Base-by-base conservation (phyloP, 2,888 invertebrate genomes). In the Xestoiulus laeticollis region DNA sequence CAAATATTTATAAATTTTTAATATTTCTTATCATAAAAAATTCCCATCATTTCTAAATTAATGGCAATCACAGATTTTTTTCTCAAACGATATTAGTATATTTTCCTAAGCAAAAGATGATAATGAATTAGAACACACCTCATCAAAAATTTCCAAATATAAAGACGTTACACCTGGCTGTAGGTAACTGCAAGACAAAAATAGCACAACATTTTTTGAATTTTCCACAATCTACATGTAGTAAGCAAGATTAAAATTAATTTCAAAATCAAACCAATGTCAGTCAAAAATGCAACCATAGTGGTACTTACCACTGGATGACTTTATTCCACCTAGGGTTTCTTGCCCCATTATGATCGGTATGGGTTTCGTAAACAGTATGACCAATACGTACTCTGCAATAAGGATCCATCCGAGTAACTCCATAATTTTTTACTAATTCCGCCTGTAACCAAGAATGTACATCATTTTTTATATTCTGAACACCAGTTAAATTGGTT, bases 291-390 rank as follows among this genome's bases (percentile, higher is more conserved):
- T 53, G 38, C 33, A 86, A 85, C n/a, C n/a, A n/a, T 22, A 86
- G 38, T 6, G 3, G 6, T 38, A 85, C 59, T 92, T 93, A 97
- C 96, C 96, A 96, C 91, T 97, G 96, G 90, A 99, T 95, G 87
- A 96, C 96, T 93, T 98, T 97, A 92, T 98, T 98, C 99, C 99
- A 99, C 89, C 96, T 94, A 4, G 99, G 99, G 91, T 95, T 97
- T 92, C 98, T 98, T 33, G 97, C 97, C 48, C 98, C 99, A 93
- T 97, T 98, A 89, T 96, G 95, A 91, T 96, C 97, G 0, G 98
- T 98, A 90, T 97, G 97, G 0, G 98, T 99, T 93, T 99, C 99
- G 92, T 98, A 98, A 88, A 98, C 96, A 90, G 96, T 95, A 92
- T 98, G 98, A 0, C 98, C 99, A 33, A 99, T 95, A 89, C 98